Conservation (phyloP, 2,797 vertebrate species). For the Xyrichtys novacula region DNA sequence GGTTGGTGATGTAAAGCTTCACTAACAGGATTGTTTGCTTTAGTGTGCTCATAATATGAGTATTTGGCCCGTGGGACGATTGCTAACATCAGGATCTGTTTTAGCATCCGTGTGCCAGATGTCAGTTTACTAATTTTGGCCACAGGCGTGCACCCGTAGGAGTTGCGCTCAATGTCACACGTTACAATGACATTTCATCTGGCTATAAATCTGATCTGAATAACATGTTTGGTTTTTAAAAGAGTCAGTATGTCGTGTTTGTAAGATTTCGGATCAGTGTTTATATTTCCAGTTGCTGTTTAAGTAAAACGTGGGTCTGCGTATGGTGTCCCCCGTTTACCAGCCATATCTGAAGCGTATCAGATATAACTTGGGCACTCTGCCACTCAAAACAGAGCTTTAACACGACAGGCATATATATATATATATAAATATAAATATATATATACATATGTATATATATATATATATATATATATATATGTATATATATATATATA, state of each 20-base stretch:
- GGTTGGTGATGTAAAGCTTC: not conserved
- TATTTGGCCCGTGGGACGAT: not conserved
- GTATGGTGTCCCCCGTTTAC: not conserved
- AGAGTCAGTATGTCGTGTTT: not conserved
- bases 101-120: constrained; percentile 1
- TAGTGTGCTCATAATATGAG: rapidly evolving
- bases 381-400: too few species aligned
- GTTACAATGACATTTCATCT: constrained; percentile 53
- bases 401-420: too few species aligned
- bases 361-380: too few species aligned
- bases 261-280: too few species aligned
- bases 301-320: not conserved
- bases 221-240: constrained; percentile 17
- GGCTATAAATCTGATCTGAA: constrained; percentile 22
- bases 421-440: too few species aligned
- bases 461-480: too few species aligned
- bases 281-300: not conserved
- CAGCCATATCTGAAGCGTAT: too few species aligned
- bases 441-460: too few species aligned
- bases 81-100: not conserved
- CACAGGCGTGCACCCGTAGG: constrained; percentile 1
- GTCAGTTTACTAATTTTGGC: not conserved
- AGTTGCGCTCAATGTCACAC: constrained; percentile 50
- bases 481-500: too few species aligned
- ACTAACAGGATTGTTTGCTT: not conserved